Conservation (phyloP, 1,140 invertebrate genomes). For the Leptinotarsa undecemlineata region DNA sequence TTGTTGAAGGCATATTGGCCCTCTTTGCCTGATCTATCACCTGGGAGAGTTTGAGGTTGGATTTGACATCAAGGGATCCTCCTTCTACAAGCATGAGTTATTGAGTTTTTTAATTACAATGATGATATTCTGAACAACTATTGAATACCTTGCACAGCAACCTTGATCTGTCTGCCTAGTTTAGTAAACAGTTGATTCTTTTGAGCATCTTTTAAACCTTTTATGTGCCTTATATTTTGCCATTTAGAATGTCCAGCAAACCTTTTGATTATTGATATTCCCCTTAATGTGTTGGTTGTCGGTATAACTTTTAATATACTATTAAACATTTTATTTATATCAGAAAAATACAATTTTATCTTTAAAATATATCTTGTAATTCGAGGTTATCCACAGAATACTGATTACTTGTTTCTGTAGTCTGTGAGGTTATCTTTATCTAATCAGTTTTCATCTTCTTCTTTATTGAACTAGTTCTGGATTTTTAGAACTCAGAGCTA, state of each 20-base stretch:
- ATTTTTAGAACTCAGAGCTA: no score
- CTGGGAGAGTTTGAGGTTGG: constrained; percentile 61
- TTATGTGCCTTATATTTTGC: constrained; percentile 72
- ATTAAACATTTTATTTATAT: neutral
- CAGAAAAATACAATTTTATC: neutral
- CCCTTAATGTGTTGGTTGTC: neutral
- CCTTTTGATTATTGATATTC: constrained; percentile 24
- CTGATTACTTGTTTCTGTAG: no score
- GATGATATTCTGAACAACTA: neutral
- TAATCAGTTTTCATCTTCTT: neutral
- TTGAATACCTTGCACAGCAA: constrained; percentile 60
- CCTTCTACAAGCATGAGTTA: constrained; percentile 53
- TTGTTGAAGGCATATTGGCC: constrained; percentile 62
- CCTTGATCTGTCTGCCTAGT: constrained; percentile 59
- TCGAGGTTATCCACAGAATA: neutral
- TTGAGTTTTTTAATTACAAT: neutral
- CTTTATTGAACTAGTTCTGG: neutral
- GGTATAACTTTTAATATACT: constrained; percentile 3
- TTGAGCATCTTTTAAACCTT: constrained; percentile 65
- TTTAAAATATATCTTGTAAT: neutral
- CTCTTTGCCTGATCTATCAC: constrained; percentile 64
- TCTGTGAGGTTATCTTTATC: neutral
- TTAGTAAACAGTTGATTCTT: constrained; percentile 56
- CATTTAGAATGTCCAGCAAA: constrained; percentile 74
- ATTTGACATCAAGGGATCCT: constrained; percentile 60